Evolutionary conservation across 1,140 invertebrate genomes (phyloP).

Genomic region (Heliconius nattereri): DNA sequence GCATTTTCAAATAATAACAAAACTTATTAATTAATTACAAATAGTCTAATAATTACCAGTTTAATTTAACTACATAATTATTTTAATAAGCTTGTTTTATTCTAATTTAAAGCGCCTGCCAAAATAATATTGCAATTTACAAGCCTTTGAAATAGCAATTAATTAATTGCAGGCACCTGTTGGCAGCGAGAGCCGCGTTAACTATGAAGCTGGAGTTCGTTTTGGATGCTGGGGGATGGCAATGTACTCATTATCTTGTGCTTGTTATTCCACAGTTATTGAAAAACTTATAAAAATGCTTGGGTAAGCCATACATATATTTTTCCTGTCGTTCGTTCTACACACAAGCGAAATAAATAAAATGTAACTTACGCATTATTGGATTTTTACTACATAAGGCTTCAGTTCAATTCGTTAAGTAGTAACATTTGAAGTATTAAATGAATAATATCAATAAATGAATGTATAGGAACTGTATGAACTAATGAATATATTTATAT

Average conservation of each 20-base stretch:
- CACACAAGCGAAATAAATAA: neutral
- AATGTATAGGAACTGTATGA: no score
- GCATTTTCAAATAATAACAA: neutral
- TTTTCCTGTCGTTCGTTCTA: neutral
- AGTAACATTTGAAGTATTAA: neutral
- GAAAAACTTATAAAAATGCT: constrained; percentile 93
- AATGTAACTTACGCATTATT: neutral
- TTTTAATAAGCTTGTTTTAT: neutral
- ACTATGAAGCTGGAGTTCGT: constrained; percentile 94
- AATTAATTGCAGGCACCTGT: constrained; percentile 84
- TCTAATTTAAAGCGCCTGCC: neutral
- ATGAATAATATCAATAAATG: neutral
- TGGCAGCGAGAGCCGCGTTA: constrained; percentile 82
- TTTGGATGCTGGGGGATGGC: constrained; percentile 99
- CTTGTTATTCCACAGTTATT: constrained; percentile 94
- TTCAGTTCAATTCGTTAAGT: neutral
- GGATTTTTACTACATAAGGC: neutral
- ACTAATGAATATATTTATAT: no score
- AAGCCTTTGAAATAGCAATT: constrained; percentile 36
- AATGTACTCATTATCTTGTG: constrained; percentile 96
- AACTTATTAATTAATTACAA: neutral
- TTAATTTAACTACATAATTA: neutral
- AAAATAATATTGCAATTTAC: constrained; percentile 14
- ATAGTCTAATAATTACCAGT: neutral
- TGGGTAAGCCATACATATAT: constrained; percentile 20